A percentile compares a stretch with the other conserved stretches of the same genome.
Conservation (phyloP, 2,888 invertebrate species). For the Lycia hirtaria region DNA sequence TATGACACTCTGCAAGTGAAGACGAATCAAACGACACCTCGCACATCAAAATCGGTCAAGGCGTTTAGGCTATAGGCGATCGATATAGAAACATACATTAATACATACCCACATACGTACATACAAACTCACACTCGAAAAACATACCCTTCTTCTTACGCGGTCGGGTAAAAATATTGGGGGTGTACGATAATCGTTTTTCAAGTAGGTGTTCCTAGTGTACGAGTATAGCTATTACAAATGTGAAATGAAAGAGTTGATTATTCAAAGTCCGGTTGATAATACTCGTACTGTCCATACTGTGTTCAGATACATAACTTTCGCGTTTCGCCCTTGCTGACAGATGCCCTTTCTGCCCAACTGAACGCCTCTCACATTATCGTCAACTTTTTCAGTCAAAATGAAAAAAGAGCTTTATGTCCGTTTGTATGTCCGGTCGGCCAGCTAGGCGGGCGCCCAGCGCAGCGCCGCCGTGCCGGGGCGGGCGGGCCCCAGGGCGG, state of each 20-base stretch:
- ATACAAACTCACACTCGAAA: no score
- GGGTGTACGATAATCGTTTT: no score
- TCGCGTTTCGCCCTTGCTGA: constrained; percentile 30
- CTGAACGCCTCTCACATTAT: constrained; percentile 41
- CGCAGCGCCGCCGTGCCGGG: constrained; percentile 9
- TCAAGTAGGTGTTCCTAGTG: no score
- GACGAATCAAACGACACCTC: no score
- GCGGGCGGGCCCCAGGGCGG: not conserved
- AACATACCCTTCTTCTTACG: no score
- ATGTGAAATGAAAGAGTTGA: not conserved
- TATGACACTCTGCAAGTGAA: no score
- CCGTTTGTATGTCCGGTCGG: constrained; percentile 29
- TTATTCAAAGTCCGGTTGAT: not conserved
- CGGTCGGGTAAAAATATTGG: no score
- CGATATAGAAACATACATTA: no score
- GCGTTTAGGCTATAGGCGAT: no score
- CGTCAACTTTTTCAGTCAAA: constrained; percentile 41
- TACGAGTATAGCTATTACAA: no score
- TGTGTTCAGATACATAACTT: not conserved
- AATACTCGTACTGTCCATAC: not conserved
- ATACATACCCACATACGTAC: no score
- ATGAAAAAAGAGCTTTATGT: constrained; percentile 36
- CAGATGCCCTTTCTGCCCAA: constrained; percentile 41
- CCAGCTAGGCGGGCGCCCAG: constrained; percentile 4
- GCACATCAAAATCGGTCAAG: no score